Conservation (phyloP, 2,797 vertebrate species). For the Crocodylus rhombifer region DNA sequence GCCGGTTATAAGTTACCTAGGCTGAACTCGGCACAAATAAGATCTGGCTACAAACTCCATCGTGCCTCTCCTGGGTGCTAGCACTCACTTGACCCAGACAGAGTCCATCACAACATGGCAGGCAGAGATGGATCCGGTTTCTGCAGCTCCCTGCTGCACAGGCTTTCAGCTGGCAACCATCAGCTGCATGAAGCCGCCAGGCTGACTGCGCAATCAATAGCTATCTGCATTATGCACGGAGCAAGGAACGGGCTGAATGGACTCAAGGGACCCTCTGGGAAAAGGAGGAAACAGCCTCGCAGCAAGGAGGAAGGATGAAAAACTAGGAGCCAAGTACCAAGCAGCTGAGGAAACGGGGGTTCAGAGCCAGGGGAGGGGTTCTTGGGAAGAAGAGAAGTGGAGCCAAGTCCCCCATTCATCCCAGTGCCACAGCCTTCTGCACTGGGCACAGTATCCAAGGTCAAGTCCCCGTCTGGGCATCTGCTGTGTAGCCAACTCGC, state of each 20-base stretch:
- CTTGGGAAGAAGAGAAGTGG: neutral
- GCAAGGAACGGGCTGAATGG: neutral
- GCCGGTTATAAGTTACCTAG: too few relatives aligned
- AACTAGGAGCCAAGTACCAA: neutral
- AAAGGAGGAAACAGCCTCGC: neutral
- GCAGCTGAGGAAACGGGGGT: neutral
- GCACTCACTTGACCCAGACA: neutral
- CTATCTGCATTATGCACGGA: neutral
- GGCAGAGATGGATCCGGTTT: neutral
- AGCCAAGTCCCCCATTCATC: neutral
- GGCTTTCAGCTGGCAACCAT: neutral
- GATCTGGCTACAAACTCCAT: neutral
- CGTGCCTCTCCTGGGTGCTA: neutral
- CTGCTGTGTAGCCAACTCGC: neutral
- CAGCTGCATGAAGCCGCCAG: neutral
- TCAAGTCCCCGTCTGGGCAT: neutral
- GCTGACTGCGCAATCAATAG: neutral
- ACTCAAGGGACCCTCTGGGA: neutral
- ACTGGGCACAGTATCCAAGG: neutral
- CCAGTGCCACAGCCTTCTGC: neutral
- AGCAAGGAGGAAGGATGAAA: neutral
- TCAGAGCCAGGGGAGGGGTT: neutral
- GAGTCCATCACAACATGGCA: neutral
- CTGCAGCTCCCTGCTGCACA: neutral
- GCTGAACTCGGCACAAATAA: neutral